These are phyloP conservation scores for Drosophila longiperda DNA, from an alignment of 2,888 invertebrate species.

Conservation along the genomic window DNA sequence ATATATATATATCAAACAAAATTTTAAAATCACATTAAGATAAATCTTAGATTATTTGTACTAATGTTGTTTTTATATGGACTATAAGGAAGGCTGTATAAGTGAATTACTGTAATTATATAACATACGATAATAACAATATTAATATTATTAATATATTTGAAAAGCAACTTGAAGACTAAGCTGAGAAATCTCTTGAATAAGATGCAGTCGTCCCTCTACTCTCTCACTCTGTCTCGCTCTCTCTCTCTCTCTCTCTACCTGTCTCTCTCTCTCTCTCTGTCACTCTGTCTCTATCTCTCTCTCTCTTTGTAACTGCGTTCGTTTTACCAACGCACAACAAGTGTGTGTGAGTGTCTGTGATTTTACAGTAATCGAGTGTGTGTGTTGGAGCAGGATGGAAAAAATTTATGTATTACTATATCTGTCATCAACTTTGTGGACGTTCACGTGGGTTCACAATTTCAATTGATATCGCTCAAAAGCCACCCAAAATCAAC, in stretches of 20 bases:
- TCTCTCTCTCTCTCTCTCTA: not conserved
- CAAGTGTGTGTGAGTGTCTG: slow-evolving; percentile 8
- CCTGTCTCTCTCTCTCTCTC: not conserved
- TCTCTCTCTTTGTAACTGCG: not conserved
- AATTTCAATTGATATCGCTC: slow-evolving; percentile 50
- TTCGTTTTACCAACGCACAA: slow-evolving; percentile 15
- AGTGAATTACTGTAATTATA: not conserved
- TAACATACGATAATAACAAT: not conserved
- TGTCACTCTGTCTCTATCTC: too few species aligned
- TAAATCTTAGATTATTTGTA: not conserved
- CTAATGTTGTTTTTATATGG: not conserved
- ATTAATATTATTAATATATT: not conserved
- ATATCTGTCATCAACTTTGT: slow-evolving; percentile 31
- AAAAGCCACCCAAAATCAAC: slow-evolving; percentile 36
- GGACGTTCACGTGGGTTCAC: slow-evolving; percentile 43
- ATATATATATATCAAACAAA: not conserved
- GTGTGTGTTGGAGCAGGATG: slow-evolving; percentile 8
- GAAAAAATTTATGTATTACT: slow-evolving; percentile 18
- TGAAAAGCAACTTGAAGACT: not conserved
- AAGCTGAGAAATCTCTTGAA: not conserved
- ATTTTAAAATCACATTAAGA: not conserved
- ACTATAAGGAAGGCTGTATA: not conserved
- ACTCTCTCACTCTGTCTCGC: not conserved
- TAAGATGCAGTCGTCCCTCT: not conserved
- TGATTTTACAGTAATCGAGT: not conserved